A percentile compares a stretch with the other conserved stretches of the same genome.
Evolutionary conservation across 2,113 vertebrate genomes (phyloP).

Genomic region (Neofelis nebulosa): DNA sequence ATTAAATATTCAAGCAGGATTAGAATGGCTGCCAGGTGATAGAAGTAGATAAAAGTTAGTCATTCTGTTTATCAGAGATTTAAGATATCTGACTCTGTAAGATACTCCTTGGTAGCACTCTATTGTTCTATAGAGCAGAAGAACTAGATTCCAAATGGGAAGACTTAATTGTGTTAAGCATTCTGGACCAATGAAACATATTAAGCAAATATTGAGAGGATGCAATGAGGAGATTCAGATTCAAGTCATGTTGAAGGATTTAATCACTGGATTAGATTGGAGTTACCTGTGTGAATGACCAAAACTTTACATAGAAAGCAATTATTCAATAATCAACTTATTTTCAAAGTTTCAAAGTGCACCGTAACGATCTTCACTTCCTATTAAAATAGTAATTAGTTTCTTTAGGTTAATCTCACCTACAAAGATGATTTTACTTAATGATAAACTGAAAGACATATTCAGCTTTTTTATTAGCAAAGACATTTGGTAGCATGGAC

Average conservation of each 20-base stretch:
- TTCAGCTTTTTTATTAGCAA: slow-evolving; percentile 38
- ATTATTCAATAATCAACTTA: slow-evolving; percentile 42
- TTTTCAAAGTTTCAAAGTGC: slow-evolving; percentile 43
- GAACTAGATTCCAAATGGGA: neutral
- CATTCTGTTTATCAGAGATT: neutral
- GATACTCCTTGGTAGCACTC: neutral
- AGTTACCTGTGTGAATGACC: slow-evolving; percentile 12
- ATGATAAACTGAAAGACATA: slow-evolving; percentile 55
- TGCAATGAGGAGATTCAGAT: neutral
- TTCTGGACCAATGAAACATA: neutral
- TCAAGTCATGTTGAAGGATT: slow-evolving; percentile 10
- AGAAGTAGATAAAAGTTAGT: neutral
- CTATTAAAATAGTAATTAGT: slow-evolving; percentile 34
- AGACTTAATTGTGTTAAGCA: neutral
- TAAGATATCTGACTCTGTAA: neutral
- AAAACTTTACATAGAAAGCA: slow-evolving; percentile 13
- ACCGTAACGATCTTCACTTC: neutral
- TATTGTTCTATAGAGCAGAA: neutral
- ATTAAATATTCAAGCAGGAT: neutral
- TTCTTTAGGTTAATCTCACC: slow-evolving; percentile 51
- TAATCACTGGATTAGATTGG: slow-evolving; percentile 48
- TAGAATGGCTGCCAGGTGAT: neutral
- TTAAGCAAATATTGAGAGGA: neutral
- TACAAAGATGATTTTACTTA: slow-evolving; percentile 48
- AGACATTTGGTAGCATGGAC: slow-evolving; percentile 20